phyloP scores from a whole-genome alignment of 2,797 vertebrate species.

The Philypnodon macrostomus region DNA sequence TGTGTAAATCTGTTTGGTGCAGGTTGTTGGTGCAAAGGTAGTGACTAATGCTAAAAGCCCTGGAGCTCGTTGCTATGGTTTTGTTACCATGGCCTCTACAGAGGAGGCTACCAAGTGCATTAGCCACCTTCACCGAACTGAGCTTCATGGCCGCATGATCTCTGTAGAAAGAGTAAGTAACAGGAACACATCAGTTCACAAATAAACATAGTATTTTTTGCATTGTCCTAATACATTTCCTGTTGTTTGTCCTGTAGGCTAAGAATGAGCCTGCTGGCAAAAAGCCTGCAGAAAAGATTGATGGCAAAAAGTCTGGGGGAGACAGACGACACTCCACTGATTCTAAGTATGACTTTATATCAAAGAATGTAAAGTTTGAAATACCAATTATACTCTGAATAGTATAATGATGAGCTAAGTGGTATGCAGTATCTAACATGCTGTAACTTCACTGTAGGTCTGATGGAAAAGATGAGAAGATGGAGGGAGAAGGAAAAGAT shows the following conservation, averaged over 20 bases:
- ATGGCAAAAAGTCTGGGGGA: slow-evolving; percentile 74
- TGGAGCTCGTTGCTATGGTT: slow-evolving; percentile 95
- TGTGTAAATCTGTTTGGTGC: not conserved
- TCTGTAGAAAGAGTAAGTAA: slow-evolving; percentile 89
- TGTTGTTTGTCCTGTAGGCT: slow-evolving; percentile 73
- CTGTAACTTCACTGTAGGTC: slow-evolving; percentile 51
- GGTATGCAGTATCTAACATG: no score
- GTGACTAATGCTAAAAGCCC: slow-evolving; percentile 97
- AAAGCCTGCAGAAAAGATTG: slow-evolving; percentile 84
- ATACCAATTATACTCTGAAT: no score
- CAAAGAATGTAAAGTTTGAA: not conserved
- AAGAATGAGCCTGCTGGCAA: slow-evolving; percentile 96
- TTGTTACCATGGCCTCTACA: slow-evolving; percentile 91
- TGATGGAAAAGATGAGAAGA: slow-evolving; percentile 82
- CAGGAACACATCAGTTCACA: fast-evolving
- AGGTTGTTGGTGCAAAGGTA: slow-evolving; percentile 97
- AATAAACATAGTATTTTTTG: not conserved
- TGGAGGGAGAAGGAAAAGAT: slow-evolving; percentile 84
- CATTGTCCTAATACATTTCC: not conserved
- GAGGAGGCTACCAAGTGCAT: slow-evolving; percentile 95
- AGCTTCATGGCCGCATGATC: slow-evolving; percentile 96
- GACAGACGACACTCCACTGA: slow-evolving; percentile 86
- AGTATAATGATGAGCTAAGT: no score
- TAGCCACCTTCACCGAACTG: slow-evolving; percentile 90
- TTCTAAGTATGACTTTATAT: slow-evolving; percentile 81